Conservation (phyloP, 2,797 vertebrate genomes). For the Acanthurus tractus region DNA sequence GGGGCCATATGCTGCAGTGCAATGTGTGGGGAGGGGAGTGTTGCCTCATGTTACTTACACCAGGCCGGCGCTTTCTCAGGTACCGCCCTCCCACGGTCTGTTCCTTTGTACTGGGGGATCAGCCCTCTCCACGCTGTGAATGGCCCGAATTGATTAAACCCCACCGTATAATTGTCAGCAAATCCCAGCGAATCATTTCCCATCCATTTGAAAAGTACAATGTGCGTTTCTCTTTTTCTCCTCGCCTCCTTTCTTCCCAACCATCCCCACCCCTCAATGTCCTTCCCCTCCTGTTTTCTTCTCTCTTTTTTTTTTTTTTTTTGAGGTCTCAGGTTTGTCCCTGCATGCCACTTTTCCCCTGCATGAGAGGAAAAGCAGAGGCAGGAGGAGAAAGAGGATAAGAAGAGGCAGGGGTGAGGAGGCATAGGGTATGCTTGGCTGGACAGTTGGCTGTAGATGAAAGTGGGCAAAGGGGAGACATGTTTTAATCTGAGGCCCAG, state of each 20-base stretch:
- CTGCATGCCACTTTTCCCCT: constrained; percentile 74
- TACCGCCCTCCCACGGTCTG: constrained; percentile 91
- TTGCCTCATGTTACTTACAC: constrained; percentile 95
- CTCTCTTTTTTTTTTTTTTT: constrained; percentile 49
- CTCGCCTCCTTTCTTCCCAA: constrained; percentile 71
- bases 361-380: constrained; percentile 64
- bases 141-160: constrained; percentile 95
- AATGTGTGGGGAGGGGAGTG: constrained; percentile 90
- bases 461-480: constrained; percentile 79
- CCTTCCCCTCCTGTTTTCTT: constrained; percentile 72
- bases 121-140: constrained; percentile 95
- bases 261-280: constrained; percentile 67
- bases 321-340: constrained; percentile 79
- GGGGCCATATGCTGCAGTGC: constrained; percentile 94
- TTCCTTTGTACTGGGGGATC: constrained; percentile 93
- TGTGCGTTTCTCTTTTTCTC: constrained; percentile 85
- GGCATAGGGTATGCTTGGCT: constrained; percentile 77
- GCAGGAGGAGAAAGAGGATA: constrained; percentile 69
- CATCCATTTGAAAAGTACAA: constrained; percentile 92
- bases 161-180: constrained; percentile 93
- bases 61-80: constrained; percentile 95
- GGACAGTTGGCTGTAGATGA: constrained; percentile 84
- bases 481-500: constrained; percentile 81
- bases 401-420: constrained; percentile 68
- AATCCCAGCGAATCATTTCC: constrained; percentile 95